A percentile compares a stretch with the other conserved stretches of the same genome.
Conservation (phyloP, 92 coral and sea anemone genomes). For the Zoanthus gigantus region DNA sequence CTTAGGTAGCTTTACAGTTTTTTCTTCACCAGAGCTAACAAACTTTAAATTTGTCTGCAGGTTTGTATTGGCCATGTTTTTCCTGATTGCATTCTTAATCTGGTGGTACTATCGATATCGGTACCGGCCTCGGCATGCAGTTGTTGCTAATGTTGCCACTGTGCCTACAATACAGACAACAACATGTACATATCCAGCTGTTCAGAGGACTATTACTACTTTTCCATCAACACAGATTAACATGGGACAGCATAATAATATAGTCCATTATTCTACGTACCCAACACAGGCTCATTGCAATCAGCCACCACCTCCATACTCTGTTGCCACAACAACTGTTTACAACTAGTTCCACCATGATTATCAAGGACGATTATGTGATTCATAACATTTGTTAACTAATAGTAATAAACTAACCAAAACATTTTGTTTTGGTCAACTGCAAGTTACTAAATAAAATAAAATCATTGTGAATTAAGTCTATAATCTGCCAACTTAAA, state of each 20-base stretch:
- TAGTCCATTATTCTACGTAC: constrained; percentile 23
- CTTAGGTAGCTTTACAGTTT: not conserved
- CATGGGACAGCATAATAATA: not conserved
- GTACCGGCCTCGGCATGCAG: constrained; percentile 75
- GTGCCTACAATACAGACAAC: constrained; percentile 50
- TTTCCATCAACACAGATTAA: constrained; percentile 23
- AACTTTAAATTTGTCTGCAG: constrained; percentile 42
- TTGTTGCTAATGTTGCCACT: constrained; percentile 49
- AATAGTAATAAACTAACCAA: not conserved
- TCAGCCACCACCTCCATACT: constrained; percentile 60
- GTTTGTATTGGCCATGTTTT: constrained; percentile 65
- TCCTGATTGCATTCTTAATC: constrained; percentile 62
- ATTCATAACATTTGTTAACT: not conserved
- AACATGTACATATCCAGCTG: constrained; percentile 41
- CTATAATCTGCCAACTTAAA: not conserved
- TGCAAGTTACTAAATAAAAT: not conserved
- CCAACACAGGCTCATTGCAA: constrained; percentile 34
- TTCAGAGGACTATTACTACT: constrained; percentile 3
- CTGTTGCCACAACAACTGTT: constrained; percentile 52
- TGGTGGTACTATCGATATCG: constrained; percentile 99
- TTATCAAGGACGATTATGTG: not conserved
- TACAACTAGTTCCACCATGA: not conserved
- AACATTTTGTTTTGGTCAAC: not conserved
- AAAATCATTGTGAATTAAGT: not conserved
- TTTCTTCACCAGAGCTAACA: not conserved